phyloP scores from a whole-genome alignment of 2,113 vertebrate genomes.

The Alosa alosa region DNA sequence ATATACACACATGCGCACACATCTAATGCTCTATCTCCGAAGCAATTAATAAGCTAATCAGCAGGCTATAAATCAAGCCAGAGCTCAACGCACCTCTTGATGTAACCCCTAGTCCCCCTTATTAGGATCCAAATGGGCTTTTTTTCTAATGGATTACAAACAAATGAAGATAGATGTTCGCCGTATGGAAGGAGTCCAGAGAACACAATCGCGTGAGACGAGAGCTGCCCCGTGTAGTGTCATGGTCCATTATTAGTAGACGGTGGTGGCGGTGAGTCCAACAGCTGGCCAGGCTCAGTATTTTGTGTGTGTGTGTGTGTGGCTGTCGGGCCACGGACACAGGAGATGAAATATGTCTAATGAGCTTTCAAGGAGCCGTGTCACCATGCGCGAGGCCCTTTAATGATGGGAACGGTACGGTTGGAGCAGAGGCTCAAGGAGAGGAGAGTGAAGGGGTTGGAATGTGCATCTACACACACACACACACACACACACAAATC shows the following conservation, averaged over 20 bases:
- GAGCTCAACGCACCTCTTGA: background rate
- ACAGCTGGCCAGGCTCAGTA: too few species aligned
- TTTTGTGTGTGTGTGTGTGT: background rate
- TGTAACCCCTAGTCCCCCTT: slow-evolving; percentile 7
- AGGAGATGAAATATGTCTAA: background rate
- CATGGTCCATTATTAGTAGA: too few species aligned
- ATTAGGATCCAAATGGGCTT: background rate
- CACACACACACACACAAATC: background rate
- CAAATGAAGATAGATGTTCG: background rate
- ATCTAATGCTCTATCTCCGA: background rate
- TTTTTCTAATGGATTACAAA: background rate
- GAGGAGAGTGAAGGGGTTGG: background rate
- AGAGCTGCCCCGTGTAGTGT: too few species aligned
- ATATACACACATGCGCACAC: slow-evolving; percentile 31
- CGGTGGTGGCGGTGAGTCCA: too few species aligned
- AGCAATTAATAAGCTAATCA: background rate
- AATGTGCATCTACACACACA: background rate
- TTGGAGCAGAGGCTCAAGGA: background rate
- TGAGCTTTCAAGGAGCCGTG: background rate
- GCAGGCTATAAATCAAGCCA: background rate
- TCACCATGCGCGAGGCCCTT: background rate
- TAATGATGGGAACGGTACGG: background rate
- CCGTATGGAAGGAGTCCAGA: background rate
- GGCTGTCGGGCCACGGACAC: background rate
- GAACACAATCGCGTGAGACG: background rate